Base-by-base conservation (phyloP, 2,888 invertebrate genomes). In the Thecocarcelia acutangulata region DNA sequence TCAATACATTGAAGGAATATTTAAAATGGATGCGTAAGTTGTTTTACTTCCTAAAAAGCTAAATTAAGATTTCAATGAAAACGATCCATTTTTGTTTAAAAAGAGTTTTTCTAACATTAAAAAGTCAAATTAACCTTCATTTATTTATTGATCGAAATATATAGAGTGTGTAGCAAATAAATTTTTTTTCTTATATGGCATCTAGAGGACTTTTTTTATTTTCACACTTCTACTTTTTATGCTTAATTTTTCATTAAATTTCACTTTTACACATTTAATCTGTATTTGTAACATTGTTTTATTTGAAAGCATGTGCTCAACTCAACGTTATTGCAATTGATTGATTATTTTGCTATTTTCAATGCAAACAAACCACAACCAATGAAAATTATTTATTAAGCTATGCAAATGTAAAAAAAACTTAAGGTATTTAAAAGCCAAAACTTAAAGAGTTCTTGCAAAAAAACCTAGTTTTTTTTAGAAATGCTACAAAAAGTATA, bases 21-120 rank as follows among this genome's bases (percentile, higher is more conserved):
- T 80, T 83, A 82, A 84, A 84, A 85, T 85, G 84, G 83, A 85
- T 83, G 83, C 72, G 84, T 85, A 85, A 84, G 84, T 83, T 61
- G 44, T 66, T 74, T 21, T 42, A 33, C 33, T 80, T 76, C 58
- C 70, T 52, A 24, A 59, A 70, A 6, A 44, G n/a, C 80, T 52
- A 70, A 76, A 66, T 70, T 52, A 52, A 44, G 46, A 11, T 37
- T 11, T 17, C 33, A 33, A 54, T 28, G 13, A n/a, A 6, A 66
- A 68, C n/a, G 28, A 15, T 3, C 17, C 1, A 44, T 28, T 50
- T 50, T 21, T 15, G 24, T 12, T 17, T 24, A 15, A 40, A 50
- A n/a, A 33, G 40, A 40, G 37, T 11, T 21, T 40, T 40, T 40
- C n/a, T 52, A 33, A 50, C 40, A 19, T 37, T 42, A 48, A 63